A percentile compares a stretch with the other conserved stretches of the same genome.
Conservation (phyloP, 2,888 invertebrate species). For the Blastobasis lacticolella region DNA sequence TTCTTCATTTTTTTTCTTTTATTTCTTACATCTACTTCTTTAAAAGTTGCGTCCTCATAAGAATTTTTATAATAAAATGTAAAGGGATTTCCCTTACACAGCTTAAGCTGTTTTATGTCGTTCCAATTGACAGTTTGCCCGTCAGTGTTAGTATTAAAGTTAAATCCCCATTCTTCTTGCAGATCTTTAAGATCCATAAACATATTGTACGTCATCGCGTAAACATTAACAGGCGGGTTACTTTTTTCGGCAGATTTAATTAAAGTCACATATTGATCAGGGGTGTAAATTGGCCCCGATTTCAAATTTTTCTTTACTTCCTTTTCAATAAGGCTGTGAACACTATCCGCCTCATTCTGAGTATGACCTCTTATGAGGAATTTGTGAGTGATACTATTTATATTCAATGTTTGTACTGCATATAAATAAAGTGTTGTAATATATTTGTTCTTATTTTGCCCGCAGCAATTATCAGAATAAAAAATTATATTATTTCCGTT, state of each 20-base stretch:
- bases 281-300: constrained; percentile 20
- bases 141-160: constrained; percentile 5
- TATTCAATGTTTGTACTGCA: not conserved
- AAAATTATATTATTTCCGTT: constrained; percentile 12
- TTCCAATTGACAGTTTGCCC: constrained; percentile 6
- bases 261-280: constrained; percentile 9
- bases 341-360: constrained; percentile 25
- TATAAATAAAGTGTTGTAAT: not conserved
- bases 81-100: constrained; percentile 5
- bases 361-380: constrained; percentile 11
- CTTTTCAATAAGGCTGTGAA: constrained; percentile 27
- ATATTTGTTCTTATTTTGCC: not conserved
- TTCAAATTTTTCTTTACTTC: constrained; percentile 9
- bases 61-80: constrained; percentile 3
- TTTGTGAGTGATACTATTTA: not conserved
- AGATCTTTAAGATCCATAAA: constrained; percentile 6
- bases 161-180: constrained; percentile 9
- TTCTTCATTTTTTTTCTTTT: constrained; percentile 12
- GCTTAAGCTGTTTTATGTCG: constrained; percentile 6
- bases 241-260: constrained; percentile 1
- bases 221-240: constrained; percentile 5
- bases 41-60: not conserved
- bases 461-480: constrained; percentile 21
- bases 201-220: constrained; percentile 6
- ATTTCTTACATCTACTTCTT: constrained; percentile 10